Conservation (phyloP, 2,113 vertebrate genomes). For the Thalassoma bifasciatum region DNA sequence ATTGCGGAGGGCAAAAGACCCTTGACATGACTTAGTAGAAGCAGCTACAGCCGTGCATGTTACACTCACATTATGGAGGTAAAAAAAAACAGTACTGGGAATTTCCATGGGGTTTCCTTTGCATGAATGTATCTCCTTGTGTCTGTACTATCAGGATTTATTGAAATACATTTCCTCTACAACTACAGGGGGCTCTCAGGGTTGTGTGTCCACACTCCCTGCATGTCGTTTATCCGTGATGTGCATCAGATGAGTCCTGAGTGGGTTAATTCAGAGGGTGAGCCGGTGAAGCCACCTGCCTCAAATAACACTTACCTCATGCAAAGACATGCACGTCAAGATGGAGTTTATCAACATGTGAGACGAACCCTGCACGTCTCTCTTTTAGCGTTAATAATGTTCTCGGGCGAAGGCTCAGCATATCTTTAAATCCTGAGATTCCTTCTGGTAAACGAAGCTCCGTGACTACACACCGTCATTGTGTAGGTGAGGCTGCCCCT, state of each 20-base stretch:
- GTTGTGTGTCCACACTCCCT: neutral
- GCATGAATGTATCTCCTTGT: neutral
- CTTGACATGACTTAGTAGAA: constrained; percentile 13
- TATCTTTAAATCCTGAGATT: no score
- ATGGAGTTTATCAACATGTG: constrained; percentile 44
- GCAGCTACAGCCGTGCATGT: neutral
- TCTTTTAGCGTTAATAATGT: constrained; percentile 2
- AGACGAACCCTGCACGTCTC: constrained; percentile 7
- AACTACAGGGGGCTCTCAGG: neutral
- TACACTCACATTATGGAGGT: neutral
- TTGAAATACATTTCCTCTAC: constrained; percentile 1
- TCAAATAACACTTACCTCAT: constrained; percentile 52
- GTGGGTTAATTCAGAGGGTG: constrained; percentile 7
- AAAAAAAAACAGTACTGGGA: neutral
- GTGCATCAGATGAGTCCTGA: constrained; percentile 17
- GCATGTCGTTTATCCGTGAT: constrained; percentile 6
- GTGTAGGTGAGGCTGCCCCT: neutral
- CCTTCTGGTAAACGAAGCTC: neutral
- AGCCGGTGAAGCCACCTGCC: neutral
- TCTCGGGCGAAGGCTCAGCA: neutral
- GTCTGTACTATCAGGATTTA: neutral
- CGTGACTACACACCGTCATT: neutral
- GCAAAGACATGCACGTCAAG: constrained; percentile 43
- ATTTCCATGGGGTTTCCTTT: neutral
- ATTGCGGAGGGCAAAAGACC: no score